Percentiles rank a stretch among this genome's conserved stretches.
phyloP scores from a whole-genome alignment of 1,140 invertebrate genomes.

The Parapsyche elsis region DNA sequence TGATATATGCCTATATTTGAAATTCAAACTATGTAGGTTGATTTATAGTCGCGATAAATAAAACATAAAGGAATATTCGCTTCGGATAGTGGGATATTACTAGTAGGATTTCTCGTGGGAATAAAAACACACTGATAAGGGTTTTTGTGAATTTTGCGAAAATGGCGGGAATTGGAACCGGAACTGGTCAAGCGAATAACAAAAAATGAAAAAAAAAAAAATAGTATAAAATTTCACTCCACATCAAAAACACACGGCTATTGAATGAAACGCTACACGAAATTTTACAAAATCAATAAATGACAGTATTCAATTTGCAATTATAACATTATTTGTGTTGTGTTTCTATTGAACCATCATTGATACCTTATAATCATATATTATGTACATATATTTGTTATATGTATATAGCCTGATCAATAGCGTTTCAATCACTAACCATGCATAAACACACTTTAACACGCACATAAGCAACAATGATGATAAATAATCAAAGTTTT shows the following conservation, averaged over 20 bases:
- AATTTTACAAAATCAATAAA: too few species aligned
- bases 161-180: background rate
- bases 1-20: background rate
- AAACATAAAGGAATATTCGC: conserved; percentile 5
- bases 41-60: conserved; percentile 20
- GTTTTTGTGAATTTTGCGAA: background rate
- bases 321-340: too few species aligned
- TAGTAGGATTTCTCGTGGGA: background rate
- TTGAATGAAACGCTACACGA: background rate
- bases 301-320: too few species aligned
- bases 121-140: conserved; percentile 15
- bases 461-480: too few species aligned
- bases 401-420: too few species aligned
- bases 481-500: too few species aligned
- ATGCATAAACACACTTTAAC: too few species aligned
- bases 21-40: background rate
- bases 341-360: too few species aligned
- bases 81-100: background rate
- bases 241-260: background rate
- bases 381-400: too few species aligned
- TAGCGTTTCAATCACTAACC: too few species aligned
- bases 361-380: too few species aligned
- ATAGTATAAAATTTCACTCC: background rate
- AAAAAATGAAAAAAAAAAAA: background rate
- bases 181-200: background rate